Conservation (phyloP, 2,797 vertebrate genomes). For the Tamandua tetradactyla region DNA sequence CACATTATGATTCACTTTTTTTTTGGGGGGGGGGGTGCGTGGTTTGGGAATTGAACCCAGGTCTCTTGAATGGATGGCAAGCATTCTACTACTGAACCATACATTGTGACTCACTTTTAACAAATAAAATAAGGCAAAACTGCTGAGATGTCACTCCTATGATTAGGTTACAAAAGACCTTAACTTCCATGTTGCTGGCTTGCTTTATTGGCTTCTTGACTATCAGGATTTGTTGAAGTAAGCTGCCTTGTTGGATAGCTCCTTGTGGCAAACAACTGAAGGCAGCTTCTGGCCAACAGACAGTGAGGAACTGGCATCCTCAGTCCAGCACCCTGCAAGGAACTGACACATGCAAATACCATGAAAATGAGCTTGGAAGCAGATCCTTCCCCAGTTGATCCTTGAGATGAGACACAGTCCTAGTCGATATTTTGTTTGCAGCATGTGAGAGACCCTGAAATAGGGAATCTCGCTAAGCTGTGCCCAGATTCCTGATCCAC, state of each 20-base stretch:
- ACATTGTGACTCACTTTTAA: neutral
- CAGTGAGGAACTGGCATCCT: rapidly evolving
- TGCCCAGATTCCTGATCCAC: no score
- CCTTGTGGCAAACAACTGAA: rapidly evolving
- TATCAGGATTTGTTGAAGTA: neutral
- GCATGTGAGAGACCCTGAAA: neutral
- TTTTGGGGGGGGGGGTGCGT: no score
- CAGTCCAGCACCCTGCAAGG: rapidly evolving
- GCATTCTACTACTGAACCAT: no score
- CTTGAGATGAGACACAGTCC: neutral
- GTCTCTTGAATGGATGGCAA: neutral
- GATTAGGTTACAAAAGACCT: neutral
- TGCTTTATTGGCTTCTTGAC: neutral
- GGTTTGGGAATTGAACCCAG: no score
- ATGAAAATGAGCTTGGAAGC: rapidly evolving
- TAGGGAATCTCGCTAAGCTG: neutral
- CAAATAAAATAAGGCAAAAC: neutral
- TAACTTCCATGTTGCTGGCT: no score
- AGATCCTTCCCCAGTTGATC: rapidly evolving
- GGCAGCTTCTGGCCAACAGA: rapidly evolving
- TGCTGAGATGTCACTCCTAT: neutral
- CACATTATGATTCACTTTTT: neutral
- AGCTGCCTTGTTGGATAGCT: neutral
- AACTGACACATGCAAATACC: neutral
- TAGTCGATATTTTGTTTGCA: rapidly evolving